Evolutionary conservation across 2,797 vertebrate species (phyloP).

Genomic region (Sphenopsis melanotis): DNA sequence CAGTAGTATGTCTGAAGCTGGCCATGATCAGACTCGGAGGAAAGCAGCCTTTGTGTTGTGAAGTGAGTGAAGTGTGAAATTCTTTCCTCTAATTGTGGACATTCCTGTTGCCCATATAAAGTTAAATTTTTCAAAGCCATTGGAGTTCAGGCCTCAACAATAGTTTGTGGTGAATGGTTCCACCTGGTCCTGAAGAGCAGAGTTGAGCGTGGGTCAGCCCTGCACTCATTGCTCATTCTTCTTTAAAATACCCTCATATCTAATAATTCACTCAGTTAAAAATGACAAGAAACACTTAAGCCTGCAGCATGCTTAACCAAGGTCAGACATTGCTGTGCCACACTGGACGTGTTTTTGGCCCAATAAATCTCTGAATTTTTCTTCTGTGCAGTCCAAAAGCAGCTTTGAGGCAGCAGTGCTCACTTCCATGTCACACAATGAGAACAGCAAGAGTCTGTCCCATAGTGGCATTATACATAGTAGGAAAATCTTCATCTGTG

Average conservation of each 20-base stretch:
- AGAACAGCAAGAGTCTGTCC: background rate
- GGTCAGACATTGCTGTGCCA: background rate
- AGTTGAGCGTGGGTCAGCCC: fast-evolving
- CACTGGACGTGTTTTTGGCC: fast-evolving
- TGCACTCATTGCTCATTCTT: fast-evolving
- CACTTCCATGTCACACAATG: fast-evolving
- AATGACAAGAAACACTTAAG: background rate
- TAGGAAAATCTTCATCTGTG: background rate
- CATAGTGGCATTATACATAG: fast-evolving
- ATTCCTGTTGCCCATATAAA: background rate
- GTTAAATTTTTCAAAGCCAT: background rate
- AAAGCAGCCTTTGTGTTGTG: background rate
- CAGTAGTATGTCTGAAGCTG: background rate
- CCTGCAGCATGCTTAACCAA: background rate
- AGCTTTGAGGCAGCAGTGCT: background rate
- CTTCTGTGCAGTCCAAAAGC: background rate
- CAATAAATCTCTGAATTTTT: background rate
- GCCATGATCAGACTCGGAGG: background rate
- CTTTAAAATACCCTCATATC: background rate
- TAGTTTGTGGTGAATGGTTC: background rate
- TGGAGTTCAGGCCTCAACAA: background rate
- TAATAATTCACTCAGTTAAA: background rate
- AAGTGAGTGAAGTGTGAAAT: background rate
- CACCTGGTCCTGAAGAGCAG: background rate
- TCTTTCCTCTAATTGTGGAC: background rate